Evolutionary conservation across 2,888 invertebrate species (phyloP).

Genomic region (Lasius fuliginosus): DNA sequence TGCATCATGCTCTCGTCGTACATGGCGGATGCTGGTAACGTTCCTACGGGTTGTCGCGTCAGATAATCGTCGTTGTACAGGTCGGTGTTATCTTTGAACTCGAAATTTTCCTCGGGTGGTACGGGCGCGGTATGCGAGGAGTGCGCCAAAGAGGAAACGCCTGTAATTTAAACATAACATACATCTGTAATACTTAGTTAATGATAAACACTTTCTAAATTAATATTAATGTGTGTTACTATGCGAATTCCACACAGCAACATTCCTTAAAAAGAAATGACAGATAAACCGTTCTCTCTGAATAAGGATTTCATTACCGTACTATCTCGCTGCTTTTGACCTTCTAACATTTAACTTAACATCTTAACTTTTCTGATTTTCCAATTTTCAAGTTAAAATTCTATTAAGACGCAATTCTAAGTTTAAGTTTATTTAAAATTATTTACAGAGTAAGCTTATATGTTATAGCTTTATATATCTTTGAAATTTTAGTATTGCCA

Average conservation of each 20-base stretch:
- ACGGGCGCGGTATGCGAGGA: constrained; percentile 82
- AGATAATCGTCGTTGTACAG: constrained; percentile 87
- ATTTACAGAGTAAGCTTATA: background rate
- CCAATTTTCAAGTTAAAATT: background rate
- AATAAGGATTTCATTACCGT: background rate
- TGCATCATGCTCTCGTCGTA: constrained; percentile 83
- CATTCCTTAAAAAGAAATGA: background rate
- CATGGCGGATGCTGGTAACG: constrained; percentile 85
- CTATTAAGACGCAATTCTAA: background rate
- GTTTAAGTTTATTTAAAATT: background rate
- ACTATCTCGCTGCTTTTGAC: background rate
- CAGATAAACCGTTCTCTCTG: background rate
- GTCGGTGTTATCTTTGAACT: constrained; percentile 91
- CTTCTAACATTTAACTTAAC: background rate
- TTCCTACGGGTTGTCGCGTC: constrained; percentile 86
- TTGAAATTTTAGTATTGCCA: background rate
- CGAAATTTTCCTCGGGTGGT: constrained; percentile 89
- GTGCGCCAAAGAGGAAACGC: constrained; percentile 86
- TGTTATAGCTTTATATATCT: background rate
- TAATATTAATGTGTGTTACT: constrained; percentile 16
- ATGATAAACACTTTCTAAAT: constrained; percentile 15
- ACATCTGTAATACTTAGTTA: constrained; percentile 4
- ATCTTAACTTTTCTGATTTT: background rate
- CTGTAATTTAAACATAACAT: constrained; percentile 69
- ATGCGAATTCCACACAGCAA: too few species aligned